phyloP scores from a whole-genome alignment of 2,113 vertebrate species.

The Poicephalus meyeri region DNA sequence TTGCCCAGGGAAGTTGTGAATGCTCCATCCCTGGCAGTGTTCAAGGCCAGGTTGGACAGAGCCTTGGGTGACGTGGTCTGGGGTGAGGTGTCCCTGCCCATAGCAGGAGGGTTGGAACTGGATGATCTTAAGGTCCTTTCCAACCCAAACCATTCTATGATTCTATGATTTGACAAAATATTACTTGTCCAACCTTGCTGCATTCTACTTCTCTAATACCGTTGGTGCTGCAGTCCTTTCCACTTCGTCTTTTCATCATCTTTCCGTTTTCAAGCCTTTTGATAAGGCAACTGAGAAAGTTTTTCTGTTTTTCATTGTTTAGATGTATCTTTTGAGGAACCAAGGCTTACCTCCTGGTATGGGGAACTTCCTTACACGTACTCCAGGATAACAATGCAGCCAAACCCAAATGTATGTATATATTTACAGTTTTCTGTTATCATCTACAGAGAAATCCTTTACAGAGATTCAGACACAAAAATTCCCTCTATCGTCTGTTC shows the following conservation, averaged over 20 bases:
- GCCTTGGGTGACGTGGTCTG: not conserved
- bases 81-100: not conserved
- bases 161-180: not conserved
- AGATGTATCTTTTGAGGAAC: conserved; percentile 88
- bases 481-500: not conserved
- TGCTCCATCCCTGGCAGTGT: not conserved
- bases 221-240: not conserved
- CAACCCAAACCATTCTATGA: not conserved
- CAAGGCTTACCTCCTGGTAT: conserved; percentile 93
- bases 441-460: not conserved
- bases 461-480: not conserved
- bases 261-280: not conserved
- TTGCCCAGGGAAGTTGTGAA: not conserved
- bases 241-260: not conserved
- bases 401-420: conserved; percentile 86
- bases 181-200: not conserved
- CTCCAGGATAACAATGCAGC: conserved; percentile 85
- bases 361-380: conserved; percentile 94
- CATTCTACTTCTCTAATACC: not conserved
- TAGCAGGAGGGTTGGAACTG: not conserved
- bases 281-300: not conserved
- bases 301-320: conserved; percentile 56
- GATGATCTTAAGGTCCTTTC: not conserved
- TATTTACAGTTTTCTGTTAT: not conserved
- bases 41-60: not conserved